phyloP scores from a whole-genome alignment of 2,113 vertebrate species.

The Globicephala melas region DNA sequence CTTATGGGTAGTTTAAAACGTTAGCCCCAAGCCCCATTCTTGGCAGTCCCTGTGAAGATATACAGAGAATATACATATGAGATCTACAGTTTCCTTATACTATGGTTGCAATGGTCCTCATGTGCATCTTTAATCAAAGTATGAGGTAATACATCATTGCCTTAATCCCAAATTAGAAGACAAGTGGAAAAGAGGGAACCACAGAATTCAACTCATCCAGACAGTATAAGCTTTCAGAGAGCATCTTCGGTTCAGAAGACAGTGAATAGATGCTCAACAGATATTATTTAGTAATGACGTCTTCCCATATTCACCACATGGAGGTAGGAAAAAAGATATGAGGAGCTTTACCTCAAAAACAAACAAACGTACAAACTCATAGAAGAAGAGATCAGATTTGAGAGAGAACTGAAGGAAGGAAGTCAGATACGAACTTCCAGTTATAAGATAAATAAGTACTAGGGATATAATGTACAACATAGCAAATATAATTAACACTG shows the following conservation, averaged over 20 bases:
- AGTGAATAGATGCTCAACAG: neutral
- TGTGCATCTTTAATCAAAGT: neutral
- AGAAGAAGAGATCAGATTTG: neutral
- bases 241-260: neutral
- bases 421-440: neutral
- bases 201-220: neutral
- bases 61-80: neutral
- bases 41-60: neutral
- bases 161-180: conserved; percentile 15
- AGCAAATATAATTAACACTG: neutral
- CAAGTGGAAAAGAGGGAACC: neutral
- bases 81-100: neutral
- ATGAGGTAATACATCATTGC: neutral
- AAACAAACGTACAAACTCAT: neutral
- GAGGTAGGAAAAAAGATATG: neutral
- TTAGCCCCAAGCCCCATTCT: neutral
- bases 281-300: neutral
- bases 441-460: neutral
- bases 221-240: neutral
- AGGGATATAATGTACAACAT: neutral
- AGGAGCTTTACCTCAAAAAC: neutral
- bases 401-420: neutral
- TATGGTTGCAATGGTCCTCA: neutral
- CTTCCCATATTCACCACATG: neutral
- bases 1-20: neutral